phyloP scores from a whole-genome alignment of 2,888 invertebrate genomes.

The Watsonalla cultraria region DNA sequence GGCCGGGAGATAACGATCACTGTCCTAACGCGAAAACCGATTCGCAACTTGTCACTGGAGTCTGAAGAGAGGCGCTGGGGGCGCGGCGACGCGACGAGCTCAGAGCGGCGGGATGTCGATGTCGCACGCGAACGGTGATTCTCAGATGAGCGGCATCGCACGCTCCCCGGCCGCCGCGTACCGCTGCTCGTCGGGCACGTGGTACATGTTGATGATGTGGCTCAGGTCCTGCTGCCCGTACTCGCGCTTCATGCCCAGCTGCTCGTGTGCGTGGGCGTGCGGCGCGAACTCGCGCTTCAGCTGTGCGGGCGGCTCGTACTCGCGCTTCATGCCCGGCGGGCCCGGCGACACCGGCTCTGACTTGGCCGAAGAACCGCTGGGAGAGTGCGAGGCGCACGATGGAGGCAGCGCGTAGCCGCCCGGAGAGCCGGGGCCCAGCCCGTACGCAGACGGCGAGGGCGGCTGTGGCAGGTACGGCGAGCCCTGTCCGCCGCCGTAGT shows the following conservation, averaged over 20 bases:
- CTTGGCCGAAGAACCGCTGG: slow-evolving; percentile 92
- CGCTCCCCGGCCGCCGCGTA: slow-evolving; percentile 80
- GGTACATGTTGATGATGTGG: slow-evolving; percentile 84
- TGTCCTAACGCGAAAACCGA: slow-evolving; percentile 56
- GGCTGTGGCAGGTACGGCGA: slow-evolving; percentile 88
- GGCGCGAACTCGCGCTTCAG: slow-evolving; percentile 76
- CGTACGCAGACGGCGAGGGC: slow-evolving; percentile 84
- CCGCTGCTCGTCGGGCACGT: slow-evolving; percentile 81
- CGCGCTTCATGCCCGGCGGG: slow-evolving; percentile 79
- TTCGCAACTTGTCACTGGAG: slow-evolving; percentile 61
- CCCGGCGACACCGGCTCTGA: slow-evolving; percentile 92
- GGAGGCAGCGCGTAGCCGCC: slow-evolving; percentile 81
- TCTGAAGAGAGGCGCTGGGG: slow-evolving; percentile 32
- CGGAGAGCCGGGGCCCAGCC: slow-evolving; percentile 80
- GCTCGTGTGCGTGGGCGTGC: slow-evolving; percentile 67
- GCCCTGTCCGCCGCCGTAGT: slow-evolving; percentile 84
- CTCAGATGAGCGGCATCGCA: slow-evolving; percentile 82
- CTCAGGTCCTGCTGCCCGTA: slow-evolving; percentile 81
- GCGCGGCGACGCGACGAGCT: slow-evolving; percentile 70
- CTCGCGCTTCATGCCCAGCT: slow-evolving; percentile 83
- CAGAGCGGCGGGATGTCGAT: slow-evolving; percentile 82
- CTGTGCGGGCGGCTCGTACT: slow-evolving; percentile 75
- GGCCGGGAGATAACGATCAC: slow-evolving; percentile 65
- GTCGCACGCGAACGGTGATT: slow-evolving; percentile 82
- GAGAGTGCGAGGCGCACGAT: slow-evolving; percentile 87